A percentile compares a stretch with the other conserved stretches of the same genome.
Conservation (phyloP, 2,797 vertebrate genomes). For the Natrix natrix region DNA sequence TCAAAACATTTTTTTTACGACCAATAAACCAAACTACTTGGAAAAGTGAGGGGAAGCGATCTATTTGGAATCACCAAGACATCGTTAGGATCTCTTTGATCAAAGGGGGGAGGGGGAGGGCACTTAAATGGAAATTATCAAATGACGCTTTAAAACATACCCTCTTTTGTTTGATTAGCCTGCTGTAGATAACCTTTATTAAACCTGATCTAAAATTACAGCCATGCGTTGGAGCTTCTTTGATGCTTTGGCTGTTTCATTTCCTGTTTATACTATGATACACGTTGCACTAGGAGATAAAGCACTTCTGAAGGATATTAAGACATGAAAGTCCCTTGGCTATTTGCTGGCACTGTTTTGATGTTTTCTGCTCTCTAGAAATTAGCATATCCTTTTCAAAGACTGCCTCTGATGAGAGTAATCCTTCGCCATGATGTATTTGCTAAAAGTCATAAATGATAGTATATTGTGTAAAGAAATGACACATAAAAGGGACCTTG, state of each 20-base stretch:
- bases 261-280: slow-evolving; percentile 90
- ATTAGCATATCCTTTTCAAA: slow-evolving; percentile 98
- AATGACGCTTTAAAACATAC: slow-evolving; percentile 82
- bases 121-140: slow-evolving; percentile 88
- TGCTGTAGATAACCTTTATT: slow-evolving; percentile 93
- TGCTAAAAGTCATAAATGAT: slow-evolving; percentile 91
- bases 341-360: slow-evolving; percentile 95
- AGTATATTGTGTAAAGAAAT: slow-evolving; percentile 84
- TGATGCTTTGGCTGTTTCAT: slow-evolving; percentile 84
- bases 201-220: slow-evolving; percentile 91
- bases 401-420: slow-evolving; percentile 83
- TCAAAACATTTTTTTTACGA: slow-evolving; percentile 84
- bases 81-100: slow-evolving; percentile 85
- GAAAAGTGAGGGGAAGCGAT: slow-evolving; percentile 72
- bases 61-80: slow-evolving; percentile 74
- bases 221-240: slow-evolving; percentile 79
- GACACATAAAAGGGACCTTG: slow-evolving; percentile 89
- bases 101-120: slow-evolving; percentile 67
- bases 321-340: slow-evolving; percentile 94
- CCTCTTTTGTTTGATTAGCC: slow-evolving; percentile 88
- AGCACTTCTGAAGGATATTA: slow-evolving; percentile 93
- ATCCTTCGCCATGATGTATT: slow-evolving; percentile 87
- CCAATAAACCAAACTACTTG: slow-evolving; percentile 79
- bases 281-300: slow-evolving; percentile 92
- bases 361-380: slow-evolving; percentile 95